Conservation (phyloP, 1,140 invertebrate species). For the Bombus pascuorum region DNA sequence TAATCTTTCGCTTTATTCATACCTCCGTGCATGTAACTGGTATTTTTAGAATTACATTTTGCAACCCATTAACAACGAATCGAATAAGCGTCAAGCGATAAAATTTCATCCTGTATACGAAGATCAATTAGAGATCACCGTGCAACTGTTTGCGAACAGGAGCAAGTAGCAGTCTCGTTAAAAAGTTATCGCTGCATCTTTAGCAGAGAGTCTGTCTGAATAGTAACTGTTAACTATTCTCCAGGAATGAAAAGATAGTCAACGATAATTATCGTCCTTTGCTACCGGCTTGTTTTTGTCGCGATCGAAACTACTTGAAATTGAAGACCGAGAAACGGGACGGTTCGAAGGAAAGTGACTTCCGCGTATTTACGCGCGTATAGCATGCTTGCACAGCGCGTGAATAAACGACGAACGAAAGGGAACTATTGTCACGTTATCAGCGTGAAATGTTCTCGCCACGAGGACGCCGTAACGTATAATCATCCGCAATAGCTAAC, state of each 20-base stretch:
- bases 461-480: background rate
- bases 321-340: slow-evolving; percentile 11
- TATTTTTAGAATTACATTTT: too few species aligned
- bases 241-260: slow-evolving; percentile 1
- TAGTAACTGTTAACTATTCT: background rate
- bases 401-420: slow-evolving; percentile 38
- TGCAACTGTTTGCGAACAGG: background rate
- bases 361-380: slow-evolving; percentile 46
- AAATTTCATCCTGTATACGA: background rate
- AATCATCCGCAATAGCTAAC: slow-evolving; percentile 10
- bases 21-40: background rate
- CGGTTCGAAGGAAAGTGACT: slow-evolving; percentile 62
- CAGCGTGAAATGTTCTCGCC: slow-evolving; percentile 27
- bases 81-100: too few species aligned
- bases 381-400: slow-evolving; percentile 12
- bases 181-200: background rate
- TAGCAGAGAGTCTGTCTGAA: background rate
- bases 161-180: background rate
- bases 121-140: background rate
- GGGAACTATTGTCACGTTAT: slow-evolving; percentile 44
- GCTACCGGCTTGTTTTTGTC: background rate
- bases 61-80: too few species aligned
- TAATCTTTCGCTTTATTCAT: background rate
- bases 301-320: slow-evolving; percentile 24
- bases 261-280: slow-evolving; percentile 17